Evolutionary conservation across 1,140 invertebrate species (phyloP).

Genomic region (Berghia stephanieae): DNA sequence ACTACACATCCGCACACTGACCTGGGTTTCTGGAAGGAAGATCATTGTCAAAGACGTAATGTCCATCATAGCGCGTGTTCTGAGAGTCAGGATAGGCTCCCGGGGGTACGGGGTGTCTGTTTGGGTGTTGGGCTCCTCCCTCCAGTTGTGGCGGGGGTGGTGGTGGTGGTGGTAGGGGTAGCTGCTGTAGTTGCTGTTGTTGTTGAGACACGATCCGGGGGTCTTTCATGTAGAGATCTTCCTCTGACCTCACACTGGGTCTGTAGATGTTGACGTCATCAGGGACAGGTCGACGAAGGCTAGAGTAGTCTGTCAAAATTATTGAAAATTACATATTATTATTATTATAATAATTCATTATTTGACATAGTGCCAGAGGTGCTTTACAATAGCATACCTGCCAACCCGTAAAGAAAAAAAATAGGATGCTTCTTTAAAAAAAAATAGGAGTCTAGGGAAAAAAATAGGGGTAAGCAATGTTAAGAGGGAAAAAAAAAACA

Average conservation of each 20-base stretch:
- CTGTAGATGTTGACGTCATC: conserved; percentile 55
- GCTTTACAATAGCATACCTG: too few relatives aligned
- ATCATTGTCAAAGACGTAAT: conserved; percentile 63
- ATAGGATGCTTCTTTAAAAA: too few relatives aligned
- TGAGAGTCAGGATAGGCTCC: conserved; percentile 49
- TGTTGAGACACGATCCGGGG: conserved; percentile 20
- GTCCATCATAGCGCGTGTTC: conserved; percentile 65
- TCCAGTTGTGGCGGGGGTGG: background rate
- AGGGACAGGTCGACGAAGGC: conserved; percentile 47
- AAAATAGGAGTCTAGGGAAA: too few relatives aligned
- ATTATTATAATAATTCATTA: too few relatives aligned
- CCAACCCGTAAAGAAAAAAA: too few relatives aligned
- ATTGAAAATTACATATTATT: too few relatives aligned
- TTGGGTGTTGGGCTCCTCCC: too few relatives aligned
- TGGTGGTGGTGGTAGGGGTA: too few relatives aligned
- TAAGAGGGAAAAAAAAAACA: background rate
- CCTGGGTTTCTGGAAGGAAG: conserved; percentile 71
- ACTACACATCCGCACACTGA: background rate
- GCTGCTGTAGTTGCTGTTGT: too few relatives aligned
- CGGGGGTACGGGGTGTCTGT: conserved; percentile 39
- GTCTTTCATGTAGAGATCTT: conserved; percentile 41
- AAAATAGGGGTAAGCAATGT: too few relatives aligned
- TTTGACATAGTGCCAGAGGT: too few relatives aligned
- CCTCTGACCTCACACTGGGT: conserved; percentile 41
- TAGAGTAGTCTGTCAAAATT: conserved; percentile 48